Base-by-base conservation (phyloP, 2,888 invertebrate genomes). In the Lasioglossum lativentre region DNA sequence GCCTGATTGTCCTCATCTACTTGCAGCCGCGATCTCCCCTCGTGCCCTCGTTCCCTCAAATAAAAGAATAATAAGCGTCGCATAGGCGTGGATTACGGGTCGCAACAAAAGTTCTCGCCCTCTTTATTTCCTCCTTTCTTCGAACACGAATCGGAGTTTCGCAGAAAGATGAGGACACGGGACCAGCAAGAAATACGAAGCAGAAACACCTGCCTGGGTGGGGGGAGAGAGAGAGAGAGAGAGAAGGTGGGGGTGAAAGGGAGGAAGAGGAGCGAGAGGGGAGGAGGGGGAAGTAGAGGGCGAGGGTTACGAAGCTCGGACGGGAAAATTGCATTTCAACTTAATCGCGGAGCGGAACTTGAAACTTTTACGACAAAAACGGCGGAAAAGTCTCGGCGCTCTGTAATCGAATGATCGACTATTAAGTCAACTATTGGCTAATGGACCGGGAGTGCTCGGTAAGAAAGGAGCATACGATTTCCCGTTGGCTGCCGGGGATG, bases 341-440 rank as follows among this genome's bases (percentile, higher is more conserved):
- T 90, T 89, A 89, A 90, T 90, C 91, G 88, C 78, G 70, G 72
- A 74, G 77, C 86, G 91, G 90, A 90, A 90, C 84, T 86, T 78
- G 86, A 91, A 91, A 90, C 88, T 90, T 90, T 86, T 68, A 80
- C 87, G 78, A 78, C 82, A 82, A 85, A 90, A 90, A 87, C 83
- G 88, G 79, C 72, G 80, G 89, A 85, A 87, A 90, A 86, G 89
- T 87, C 88, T 72, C 78, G 86, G 83, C 85, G 82, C 70, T 79
- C 82, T 85, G 81, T 89, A 89, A 90, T 90, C 90, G 91, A 90
- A 88, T 90, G 89, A 90, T 89, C 91, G 86, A 78, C 82, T 83
- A 89, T 91, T 90, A 90, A 90, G 88, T 90, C 90, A 88, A 86
- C 86, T 91, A 90, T 90, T 83, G 87, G 86, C 87, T 90, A 91